Conservation (phyloP, 2,888 invertebrate species). For the Agrochola macilenta region DNA sequence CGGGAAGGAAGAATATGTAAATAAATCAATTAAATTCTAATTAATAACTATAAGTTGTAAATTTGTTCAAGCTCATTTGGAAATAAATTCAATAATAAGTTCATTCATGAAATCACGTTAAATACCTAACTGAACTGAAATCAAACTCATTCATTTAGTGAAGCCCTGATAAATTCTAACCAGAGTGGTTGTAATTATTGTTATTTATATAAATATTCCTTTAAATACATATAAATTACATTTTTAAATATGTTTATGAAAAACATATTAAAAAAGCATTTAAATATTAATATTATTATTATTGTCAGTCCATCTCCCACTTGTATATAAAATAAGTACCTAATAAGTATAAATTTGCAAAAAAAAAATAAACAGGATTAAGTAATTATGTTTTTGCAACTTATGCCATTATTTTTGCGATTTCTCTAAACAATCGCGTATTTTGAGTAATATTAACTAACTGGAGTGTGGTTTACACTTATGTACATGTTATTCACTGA, state of each 20-base stretch:
- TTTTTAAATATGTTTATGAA: too few species aligned
- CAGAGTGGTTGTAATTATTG: neutral
- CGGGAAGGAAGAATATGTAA: constrained; percentile 35
- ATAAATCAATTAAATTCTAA: constrained; percentile 20
- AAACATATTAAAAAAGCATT: too few species aligned
- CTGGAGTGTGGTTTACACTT: neutral
- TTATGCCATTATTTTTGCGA: neutral
- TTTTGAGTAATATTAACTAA: neutral
- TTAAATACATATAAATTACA: too few species aligned
- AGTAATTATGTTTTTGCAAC: neutral
- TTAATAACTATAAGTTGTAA: constrained; percentile 6
- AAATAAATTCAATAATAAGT: neutral
- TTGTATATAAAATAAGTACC: neutral
- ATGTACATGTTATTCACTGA: neutral
- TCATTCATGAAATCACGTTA: constrained; percentile 45
- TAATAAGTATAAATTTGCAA: too few species aligned
- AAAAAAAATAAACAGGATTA: neutral
- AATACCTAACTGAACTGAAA: neutral
- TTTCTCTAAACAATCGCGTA: neutral
- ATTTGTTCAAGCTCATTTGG: neutral
- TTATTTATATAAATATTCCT: too few species aligned
- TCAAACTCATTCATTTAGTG: neutral
- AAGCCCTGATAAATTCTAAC: neutral
- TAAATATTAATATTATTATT: neutral
- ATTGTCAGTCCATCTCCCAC: neutral